Evolutionary conservation across 2,113 vertebrate genomes (phyloP), one percentile per base, ranked within the genome.

Genomic region (Dolichotis patagonum): DNA sequence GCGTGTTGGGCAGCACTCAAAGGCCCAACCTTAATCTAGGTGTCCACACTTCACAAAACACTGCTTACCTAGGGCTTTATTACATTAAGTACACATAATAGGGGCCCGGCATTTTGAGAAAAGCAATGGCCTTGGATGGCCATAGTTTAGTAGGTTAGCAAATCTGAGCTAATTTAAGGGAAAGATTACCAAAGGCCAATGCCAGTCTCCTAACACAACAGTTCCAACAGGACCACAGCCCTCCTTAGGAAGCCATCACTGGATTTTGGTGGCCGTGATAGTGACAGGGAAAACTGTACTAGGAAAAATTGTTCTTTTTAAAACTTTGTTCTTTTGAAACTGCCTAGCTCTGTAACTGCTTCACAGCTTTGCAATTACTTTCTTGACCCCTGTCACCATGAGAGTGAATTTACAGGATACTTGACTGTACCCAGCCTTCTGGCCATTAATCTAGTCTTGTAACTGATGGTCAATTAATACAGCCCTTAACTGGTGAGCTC

Each of bases 181-280:
- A 85, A 77, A 12, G 63, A 20, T 24, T 60, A 19, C 17, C 24
- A 73, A 24, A 77, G 28, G 16, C 24, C 24, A 26, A 73, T 32
- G 9, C 20, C 7, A 14, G 20, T 58, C 1, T 16, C 3, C 7
- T 2, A 8, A 8, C 17, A 14, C 24, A 58, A 1, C 19, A n/a
- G 71, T 93, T 84, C 43, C 67, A 69, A 13, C n/a, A 58, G 69
- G 17, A 24, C 26, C 19, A 3, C 22, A 30, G 60, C 12, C 16
- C 14, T 85, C 1, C 5, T 4, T 54, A 56, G 54, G 86, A 77
- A 52, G 52, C 10, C 43, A 3, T 30, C 6, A 0, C 1, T 89
- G 41, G 9, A 30, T 77, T 90, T 73, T 49, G 17, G 75, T n/a
- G 49, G 3, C n/a, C 9, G 84, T 49, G 75, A 49, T 28, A 56